Percentiles rank a stretch among this genome's conserved stretches.
phyloP scores from a whole-genome alignment of 2,113 vertebrate genomes.

The Tetrao urogallus region DNA sequence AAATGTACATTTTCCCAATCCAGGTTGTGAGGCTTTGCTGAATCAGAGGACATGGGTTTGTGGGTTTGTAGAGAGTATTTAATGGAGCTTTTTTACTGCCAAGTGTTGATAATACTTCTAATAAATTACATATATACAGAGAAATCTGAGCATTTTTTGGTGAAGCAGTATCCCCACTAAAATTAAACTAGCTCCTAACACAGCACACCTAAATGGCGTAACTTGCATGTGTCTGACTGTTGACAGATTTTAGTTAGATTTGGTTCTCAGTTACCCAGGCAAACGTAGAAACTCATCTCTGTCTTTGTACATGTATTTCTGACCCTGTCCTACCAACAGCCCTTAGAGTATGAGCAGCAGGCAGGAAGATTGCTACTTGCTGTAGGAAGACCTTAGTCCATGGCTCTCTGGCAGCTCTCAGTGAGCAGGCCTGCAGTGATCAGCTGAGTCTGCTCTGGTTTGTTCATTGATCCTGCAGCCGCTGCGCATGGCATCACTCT shows the following conservation, averaged over 20 bases:
- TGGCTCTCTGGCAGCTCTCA: not conserved
- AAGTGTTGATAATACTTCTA: not conserved
- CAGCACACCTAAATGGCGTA: not conserved
- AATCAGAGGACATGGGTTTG: not conserved
- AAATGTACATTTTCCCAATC: not conserved
- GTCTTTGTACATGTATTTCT: not conserved
- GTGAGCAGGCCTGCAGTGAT: not conserved
- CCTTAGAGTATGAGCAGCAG: not conserved
- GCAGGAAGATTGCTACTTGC: not conserved
- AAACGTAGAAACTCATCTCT: not conserved
- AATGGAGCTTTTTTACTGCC: not conserved
- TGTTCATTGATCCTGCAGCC: constrained; percentile 27
- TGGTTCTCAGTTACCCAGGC: not conserved
- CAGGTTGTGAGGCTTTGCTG: not conserved
- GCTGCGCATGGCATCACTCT: not conserved
- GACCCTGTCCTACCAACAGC: not conserved
- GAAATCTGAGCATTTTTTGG: not conserved
- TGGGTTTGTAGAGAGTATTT: not conserved
- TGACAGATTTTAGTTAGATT: constrained; percentile 6
- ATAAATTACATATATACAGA: not conserved
- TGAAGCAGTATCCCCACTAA: not conserved
- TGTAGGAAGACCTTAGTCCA: not conserved
- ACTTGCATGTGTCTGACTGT: not conserved
- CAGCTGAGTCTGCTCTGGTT: not conserved
- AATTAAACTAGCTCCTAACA: constrained; percentile 15